phyloP scores from a whole-genome alignment of 2,797 vertebrate genomes.

The Anabas testudineus region DNA sequence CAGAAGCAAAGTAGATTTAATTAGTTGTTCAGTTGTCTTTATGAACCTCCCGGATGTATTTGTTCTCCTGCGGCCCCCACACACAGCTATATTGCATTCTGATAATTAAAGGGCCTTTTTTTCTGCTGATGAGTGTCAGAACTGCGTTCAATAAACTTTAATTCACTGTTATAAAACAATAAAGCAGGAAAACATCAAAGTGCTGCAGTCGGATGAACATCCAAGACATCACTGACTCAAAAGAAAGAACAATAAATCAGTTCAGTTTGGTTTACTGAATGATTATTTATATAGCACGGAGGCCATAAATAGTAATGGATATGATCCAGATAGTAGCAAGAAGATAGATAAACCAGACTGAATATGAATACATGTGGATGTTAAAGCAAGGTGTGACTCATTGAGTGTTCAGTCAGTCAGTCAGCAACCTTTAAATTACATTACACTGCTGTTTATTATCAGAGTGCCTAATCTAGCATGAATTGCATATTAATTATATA shows the following conservation, averaged over 20 bases:
- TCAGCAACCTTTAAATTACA: neutral
- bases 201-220: neutral
- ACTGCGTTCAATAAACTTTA: neutral
- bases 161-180: neutral
- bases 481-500: neutral
- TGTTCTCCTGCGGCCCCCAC: no score
- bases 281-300: constrained; percentile 3
- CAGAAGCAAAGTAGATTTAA: no score
- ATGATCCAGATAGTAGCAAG: neutral
- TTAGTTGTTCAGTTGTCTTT: no score
- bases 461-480: neutral
- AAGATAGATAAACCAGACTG: neutral
- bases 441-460: neutral
- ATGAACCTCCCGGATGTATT: no score
- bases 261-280: neutral
- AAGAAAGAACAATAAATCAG: neutral
- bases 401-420: neutral
- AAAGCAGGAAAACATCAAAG: neutral
- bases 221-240: neutral
- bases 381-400: neutral
- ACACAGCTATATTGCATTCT: no score
- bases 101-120: no score
- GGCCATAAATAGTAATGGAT: constrained; percentile 20
- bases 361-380: no score
- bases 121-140: no score